Percentiles rank a stretch among this genome's conserved stretches.
phyloP scores from a whole-genome alignment of 1,140 invertebrate species.

The Nasonia vitripennis region DNA sequence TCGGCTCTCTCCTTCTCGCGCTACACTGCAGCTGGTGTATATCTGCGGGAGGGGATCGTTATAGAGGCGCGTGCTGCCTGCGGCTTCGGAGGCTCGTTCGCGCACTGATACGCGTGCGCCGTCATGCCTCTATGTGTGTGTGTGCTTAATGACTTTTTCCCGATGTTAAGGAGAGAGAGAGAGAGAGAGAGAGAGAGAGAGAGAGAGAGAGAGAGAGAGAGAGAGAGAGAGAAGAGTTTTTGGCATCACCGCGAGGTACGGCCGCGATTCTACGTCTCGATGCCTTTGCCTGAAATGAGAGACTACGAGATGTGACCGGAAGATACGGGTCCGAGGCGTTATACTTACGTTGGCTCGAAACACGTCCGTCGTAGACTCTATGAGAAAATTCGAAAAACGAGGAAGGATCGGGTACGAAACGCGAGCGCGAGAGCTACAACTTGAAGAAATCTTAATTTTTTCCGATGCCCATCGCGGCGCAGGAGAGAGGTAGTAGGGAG shows the following conservation, averaged over 20 bases:
- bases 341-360: too few relatives aligned
- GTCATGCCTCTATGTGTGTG: neutral
- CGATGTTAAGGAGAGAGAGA: neutral
- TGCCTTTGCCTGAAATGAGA: neutral
- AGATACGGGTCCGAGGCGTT: too few relatives aligned
- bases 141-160: constrained; percentile 45
- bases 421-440: constrained; percentile 47
- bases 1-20: neutral
- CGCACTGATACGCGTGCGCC: too few relatives aligned
- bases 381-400: too few relatives aligned
- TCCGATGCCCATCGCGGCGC: neutral
- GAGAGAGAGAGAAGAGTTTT: neutral
- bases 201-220: neutral
- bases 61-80: neutral
- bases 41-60: constrained; percentile 53
- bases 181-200: neutral
- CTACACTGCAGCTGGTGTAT: neutral
- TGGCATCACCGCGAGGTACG: neutral
- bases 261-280: neutral
- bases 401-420: too few relatives aligned
- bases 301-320: too few relatives aligned
- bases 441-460: constrained; percentile 75
- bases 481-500: constrained; percentile 51
- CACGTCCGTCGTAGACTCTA: too few relatives aligned
- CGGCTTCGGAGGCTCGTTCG: neutral